Conservation (phyloP, 1,140 invertebrate genomes). For the Papilio helenus region DNA sequence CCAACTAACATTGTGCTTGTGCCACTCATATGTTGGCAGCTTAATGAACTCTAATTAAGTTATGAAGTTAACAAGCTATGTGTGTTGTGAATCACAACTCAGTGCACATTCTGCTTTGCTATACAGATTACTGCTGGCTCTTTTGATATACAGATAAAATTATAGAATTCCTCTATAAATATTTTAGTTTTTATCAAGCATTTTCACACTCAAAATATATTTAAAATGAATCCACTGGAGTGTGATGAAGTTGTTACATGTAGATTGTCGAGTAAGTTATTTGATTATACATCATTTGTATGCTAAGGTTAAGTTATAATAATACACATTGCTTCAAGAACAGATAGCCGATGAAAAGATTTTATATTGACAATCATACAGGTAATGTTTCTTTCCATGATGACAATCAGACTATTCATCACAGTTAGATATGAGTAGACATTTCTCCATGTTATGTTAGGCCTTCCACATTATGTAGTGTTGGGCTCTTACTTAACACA, state of each 20-base stretch:
- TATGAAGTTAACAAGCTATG: neutral
- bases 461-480: no score
- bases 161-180: neutral
- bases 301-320: no score
- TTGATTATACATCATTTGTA: no score
- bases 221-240: slow-evolving; percentile 24
- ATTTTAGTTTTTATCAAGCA: neutral
- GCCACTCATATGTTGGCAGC: neutral
- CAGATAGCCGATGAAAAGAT: no score
- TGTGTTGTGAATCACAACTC: neutral
- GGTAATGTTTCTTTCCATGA: no score
- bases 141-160: no score
- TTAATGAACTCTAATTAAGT: slow-evolving; percentile 1
- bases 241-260: slow-evolving; percentile 3
- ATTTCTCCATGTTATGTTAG: no score
- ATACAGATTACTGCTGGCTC: neutral
- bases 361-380: no score
- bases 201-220: slow-evolving; percentile 2
- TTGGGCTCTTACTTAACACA: neutral
- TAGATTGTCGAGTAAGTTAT: slow-evolving; percentile 18
- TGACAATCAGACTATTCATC: no score
- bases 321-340: no score
- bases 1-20: neutral
- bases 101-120: neutral
- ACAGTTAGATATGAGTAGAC: no score